Conservation (phyloP, 2,888 invertebrate species). For the Cabera pusaria region DNA sequence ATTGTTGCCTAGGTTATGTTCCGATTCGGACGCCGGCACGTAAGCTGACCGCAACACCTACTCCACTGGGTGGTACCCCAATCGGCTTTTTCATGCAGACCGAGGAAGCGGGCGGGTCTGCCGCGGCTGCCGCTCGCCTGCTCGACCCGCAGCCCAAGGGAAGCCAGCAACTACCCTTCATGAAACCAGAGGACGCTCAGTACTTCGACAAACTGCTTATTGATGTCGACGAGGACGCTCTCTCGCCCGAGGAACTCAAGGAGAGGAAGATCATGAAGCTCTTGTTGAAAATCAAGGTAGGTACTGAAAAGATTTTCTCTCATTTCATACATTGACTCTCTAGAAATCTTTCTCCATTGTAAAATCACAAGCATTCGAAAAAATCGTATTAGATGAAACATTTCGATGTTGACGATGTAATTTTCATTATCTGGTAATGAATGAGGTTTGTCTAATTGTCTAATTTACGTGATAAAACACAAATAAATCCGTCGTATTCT, state of each 20-base stretch:
- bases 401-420: no score
- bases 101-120: conserved; percentile 93
- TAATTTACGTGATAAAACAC: no score
- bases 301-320: no score
- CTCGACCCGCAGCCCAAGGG: conserved; percentile 99
- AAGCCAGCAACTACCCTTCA: conserved; percentile 95
- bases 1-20: conserved; percentile 89
- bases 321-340: no score
- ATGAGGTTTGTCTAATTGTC: no score
- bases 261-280: conserved; percentile 99
- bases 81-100: conserved; percentile 97
- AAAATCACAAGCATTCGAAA: no score
- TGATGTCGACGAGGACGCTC: conserved; percentile 98
- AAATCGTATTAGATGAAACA: no score
- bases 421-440: no score
- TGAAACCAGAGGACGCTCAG: conserved; percentile 99
- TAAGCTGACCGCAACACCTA: conserved; percentile 98
- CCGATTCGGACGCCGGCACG: conserved; percentile 98
- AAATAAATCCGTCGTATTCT: no score
- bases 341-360: no score
- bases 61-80: conserved; percentile 96
- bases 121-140: conserved; percentile 89
- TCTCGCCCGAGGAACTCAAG: conserved; percentile 98
- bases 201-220: conserved; percentile 99
- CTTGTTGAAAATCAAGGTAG: conserved; percentile 95